Conservation (phyloP, 2,113 vertebrate species). For the Daphoenositta chrysoptera region DNA sequence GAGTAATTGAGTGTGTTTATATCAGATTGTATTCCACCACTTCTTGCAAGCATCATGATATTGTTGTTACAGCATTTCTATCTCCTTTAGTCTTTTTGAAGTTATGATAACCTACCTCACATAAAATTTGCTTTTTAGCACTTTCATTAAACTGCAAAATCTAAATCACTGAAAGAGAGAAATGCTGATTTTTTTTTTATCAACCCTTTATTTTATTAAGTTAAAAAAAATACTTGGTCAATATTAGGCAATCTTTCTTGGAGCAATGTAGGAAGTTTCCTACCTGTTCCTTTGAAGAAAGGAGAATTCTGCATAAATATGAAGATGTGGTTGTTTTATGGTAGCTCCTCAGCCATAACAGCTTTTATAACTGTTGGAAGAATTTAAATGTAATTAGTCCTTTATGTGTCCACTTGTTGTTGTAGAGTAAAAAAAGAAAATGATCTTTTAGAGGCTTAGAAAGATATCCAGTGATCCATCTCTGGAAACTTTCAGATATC, state of each 20-base stretch:
- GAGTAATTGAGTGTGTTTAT: background rate
- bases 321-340: slow-evolving; percentile 57
- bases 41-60: background rate
- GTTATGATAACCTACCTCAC: background rate
- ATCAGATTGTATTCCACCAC: background rate
- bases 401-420: background rate
- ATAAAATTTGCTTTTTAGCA: background rate
- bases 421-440: slow-evolving; percentile 24
- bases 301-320: slow-evolving; percentile 55
- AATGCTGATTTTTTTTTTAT: background rate
- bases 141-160: background rate
- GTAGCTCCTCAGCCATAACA: slow-evolving; percentile 49
- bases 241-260: background rate
- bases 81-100: background rate
- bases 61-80: background rate
- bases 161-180: background rate
- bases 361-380: slow-evolving; percentile 60
- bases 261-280: slow-evolving; percentile 45
- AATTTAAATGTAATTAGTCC: slow-evolving; percentile 60
- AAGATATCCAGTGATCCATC: background rate
- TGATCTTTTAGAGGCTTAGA: background rate
- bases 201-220: background rate
- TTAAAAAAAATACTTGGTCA: background rate
- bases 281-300: slow-evolving; percentile 59
- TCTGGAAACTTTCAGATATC: background rate